These are phyloP conservation scores for Drosophila longiperda DNA, from an alignment of 2,888 invertebrate species.

Conservation along the genomic window DNA sequence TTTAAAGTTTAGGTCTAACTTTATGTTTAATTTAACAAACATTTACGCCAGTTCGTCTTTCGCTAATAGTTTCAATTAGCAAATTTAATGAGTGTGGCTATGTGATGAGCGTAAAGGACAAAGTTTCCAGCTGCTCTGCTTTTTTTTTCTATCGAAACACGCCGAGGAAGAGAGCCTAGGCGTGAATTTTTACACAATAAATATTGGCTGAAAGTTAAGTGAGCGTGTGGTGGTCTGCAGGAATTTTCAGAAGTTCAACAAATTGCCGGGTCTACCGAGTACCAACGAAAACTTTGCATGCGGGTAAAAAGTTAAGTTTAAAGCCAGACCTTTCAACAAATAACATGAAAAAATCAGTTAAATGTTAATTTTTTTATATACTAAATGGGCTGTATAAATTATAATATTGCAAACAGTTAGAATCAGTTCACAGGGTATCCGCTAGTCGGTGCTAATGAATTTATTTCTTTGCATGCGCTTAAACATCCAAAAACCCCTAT, in stretches of 20 bases:
- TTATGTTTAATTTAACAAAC: constrained; percentile 60
- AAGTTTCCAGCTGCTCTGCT: constrained; percentile 52
- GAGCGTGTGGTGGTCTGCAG: constrained; percentile 27
- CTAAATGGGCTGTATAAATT: background rate
- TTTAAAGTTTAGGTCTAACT: constrained; percentile 53
- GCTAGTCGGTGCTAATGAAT: background rate
- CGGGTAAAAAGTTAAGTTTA: constrained; percentile 1
- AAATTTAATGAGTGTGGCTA: constrained; percentile 69
- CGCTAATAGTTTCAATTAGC: constrained; percentile 71
- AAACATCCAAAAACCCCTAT: background rate
- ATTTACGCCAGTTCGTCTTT: constrained; percentile 27
- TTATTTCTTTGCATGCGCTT: background rate
- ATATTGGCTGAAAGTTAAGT: constrained; percentile 54
- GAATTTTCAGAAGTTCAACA: constrained; percentile 23
- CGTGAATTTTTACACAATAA: constrained; percentile 77
- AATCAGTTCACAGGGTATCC: background rate
- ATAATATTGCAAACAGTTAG: background rate
- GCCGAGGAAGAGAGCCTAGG: constrained; percentile 34
- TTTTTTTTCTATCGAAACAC: constrained; percentile 19
- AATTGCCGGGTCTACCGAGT: background rate
- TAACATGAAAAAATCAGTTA: background rate
- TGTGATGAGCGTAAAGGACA: constrained; percentile 65
- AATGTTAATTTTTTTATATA: background rate
- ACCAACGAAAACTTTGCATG: constrained; percentile 16
- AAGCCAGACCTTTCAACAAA: constrained; percentile 4